Base-by-base conservation (phyloP, 2,888 invertebrate genomes). In the Himalopsyche tibetana region DNA sequence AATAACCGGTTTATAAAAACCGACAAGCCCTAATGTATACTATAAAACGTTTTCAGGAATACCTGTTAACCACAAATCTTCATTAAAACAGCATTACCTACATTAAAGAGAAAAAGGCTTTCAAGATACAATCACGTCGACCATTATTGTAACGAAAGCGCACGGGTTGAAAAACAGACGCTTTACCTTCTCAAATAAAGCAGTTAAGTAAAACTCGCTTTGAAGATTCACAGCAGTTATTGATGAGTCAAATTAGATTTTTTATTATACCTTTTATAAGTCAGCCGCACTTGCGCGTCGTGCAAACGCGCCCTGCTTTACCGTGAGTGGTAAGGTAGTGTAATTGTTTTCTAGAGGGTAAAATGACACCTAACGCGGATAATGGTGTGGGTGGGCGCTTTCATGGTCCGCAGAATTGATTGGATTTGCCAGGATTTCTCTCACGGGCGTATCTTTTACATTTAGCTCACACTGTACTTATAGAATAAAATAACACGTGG, bases 291-390 rank as follows among this genome's bases (percentile, higher is more conserved):
- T 55, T 36, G 40, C 51, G 82, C 82, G n/a, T 40, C 40, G 69
- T 69, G 74, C 83, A 74, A 40, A 17, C 42, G 12, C 19, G 36
- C 15, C 1, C 28, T 45, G 80, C 38, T 55, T 82, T 40, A 55
- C 15, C 55, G 28, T 56, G 15, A 74, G 36, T 74, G 55, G 84
- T 19, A 56, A 83, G 84, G 86, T 69, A 55, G 82, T 42, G 87
- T 88, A 88, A 87, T 88, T 88, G 88, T 88, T 87, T 88, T 84
- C 86, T 87, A 69, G 84, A 87, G 85, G 87, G 87, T 87, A 83
- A 87, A 88, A 88, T 87, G 88, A 88, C 87, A 87, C 87, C 87
- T 85, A 86, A 87, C 82, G 81, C 83, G 55, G 55, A 56, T 38
- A 82, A 42, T 83, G 69, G 74, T 69, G 83, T 79, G 84, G 80